A percentile compares a stretch with the other conserved stretches of the same genome.
Evolutionary conservation across 2,888 invertebrate species (phyloP).

Genomic region (Dasypogon diadema): DNA sequence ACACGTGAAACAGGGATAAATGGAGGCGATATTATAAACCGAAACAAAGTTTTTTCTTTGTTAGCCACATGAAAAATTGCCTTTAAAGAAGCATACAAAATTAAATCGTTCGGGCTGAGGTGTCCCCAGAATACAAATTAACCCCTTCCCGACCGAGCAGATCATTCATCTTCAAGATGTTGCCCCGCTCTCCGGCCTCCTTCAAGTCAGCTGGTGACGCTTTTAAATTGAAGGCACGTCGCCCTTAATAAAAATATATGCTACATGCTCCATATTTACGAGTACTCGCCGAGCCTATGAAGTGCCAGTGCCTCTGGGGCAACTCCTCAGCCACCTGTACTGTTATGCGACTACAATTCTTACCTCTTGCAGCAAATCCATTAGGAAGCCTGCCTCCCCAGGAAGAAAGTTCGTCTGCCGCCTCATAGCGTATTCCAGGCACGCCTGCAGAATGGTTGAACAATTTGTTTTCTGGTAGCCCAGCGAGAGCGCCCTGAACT

Average conservation of each 20-base stretch:
- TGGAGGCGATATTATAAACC: constrained; percentile 22
- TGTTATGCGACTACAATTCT: constrained; percentile 55
- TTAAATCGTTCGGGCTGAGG: constrained; percentile 28
- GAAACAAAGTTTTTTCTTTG: constrained; percentile 38
- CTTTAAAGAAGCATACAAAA: constrained; percentile 24
- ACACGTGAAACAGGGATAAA: constrained; percentile 1
- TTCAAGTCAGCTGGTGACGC: constrained; percentile 21
- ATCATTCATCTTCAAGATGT: constrained; percentile 33
- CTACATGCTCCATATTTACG: constrained; percentile 19
- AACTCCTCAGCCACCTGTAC: neutral
- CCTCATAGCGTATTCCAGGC: constrained; percentile 65
- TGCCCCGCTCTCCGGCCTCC: no score
- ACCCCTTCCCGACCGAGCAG: constrained; percentile 5
- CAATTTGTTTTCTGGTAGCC: constrained; percentile 68
- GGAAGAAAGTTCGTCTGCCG: constrained; percentile 65
- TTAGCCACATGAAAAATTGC: constrained; percentile 28
- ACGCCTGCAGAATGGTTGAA: constrained; percentile 66
- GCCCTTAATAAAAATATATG: constrained; percentile 43
- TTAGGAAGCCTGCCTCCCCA: constrained; percentile 67
- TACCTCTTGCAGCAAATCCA: constrained; percentile 67
- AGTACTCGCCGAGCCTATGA: neutral
- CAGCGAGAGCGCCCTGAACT: constrained; percentile 65
- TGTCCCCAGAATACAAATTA: constrained; percentile 40
- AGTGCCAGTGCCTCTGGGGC: neutral
- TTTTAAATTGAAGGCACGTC: constrained; percentile 46